Conservation (phyloP, 2,113 vertebrate genomes). For the Phocoena sinus region DNA sequence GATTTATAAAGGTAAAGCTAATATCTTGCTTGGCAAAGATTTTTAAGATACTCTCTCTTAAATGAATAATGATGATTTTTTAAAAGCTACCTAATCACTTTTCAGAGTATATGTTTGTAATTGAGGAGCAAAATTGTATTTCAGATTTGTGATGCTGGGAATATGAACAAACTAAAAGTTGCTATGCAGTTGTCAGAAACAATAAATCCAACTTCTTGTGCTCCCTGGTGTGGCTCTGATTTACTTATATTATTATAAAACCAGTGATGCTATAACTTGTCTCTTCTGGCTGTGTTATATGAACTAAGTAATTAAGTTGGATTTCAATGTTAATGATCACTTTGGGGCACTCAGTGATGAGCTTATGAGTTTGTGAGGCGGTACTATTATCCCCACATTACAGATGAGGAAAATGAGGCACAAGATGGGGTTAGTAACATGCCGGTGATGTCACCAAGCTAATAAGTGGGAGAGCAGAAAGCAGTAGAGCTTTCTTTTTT, state of each 20-base stretch:
- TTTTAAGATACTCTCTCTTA: conserved; percentile 1
- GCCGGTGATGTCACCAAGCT: not conserved
- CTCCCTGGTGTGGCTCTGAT: not conserved
- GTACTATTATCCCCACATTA: not conserved
- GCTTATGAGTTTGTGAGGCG: not conserved
- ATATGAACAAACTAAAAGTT: not conserved
- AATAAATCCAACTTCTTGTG: conserved; percentile 52
- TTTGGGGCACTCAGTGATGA: not conserved
- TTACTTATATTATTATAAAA: not conserved
- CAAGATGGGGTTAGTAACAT: not conserved
- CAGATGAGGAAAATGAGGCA: not conserved
- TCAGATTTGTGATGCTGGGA: conserved; percentile 25
- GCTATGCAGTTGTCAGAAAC: not conserved
- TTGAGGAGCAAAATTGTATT: conserved; percentile 14
- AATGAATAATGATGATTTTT: not conserved
- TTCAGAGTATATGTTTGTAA: conserved; percentile 30
- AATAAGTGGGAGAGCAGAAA: not conserved
- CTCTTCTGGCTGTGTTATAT: not conserved
- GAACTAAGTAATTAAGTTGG: not conserved
- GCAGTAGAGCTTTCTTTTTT: too few species aligned
- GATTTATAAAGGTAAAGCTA: conserved; percentile 30
- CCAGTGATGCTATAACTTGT: not conserved
- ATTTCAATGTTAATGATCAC: not conserved
- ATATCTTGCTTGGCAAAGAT: not conserved
- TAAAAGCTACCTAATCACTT: conserved; percentile 9